Evolutionary conservation across 53 echinoderm and acorn worm genomes (phyloP).

Genomic region (Holothuria scabra): DNA sequence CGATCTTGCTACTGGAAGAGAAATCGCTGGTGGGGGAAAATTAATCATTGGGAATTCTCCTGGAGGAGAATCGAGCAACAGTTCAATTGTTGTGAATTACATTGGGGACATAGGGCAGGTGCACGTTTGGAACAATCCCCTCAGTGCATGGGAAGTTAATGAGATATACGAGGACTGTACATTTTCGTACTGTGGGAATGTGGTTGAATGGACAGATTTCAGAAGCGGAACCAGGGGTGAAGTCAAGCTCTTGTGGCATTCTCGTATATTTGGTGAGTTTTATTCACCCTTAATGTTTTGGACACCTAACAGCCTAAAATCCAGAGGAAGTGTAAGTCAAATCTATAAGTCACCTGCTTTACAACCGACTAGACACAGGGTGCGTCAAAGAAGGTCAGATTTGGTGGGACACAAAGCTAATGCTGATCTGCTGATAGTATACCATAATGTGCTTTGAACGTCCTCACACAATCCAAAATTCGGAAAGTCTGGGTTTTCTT

Average conservation of each 20-base stretch:
- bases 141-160: slow-evolving; percentile 57
- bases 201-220: slow-evolving; percentile 94
- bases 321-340: no score
- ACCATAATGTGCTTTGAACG: no score
- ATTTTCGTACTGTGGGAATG: slow-evolving; percentile 89
- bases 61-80: background rate
- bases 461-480: no score
- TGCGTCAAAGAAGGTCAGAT: no score
- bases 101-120: slow-evolving; percentile 81
- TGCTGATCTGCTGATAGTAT: no score
- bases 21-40: slow-evolving; percentile 55
- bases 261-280: slow-evolving; percentile 75
- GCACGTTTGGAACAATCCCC: slow-evolving; percentile 74
- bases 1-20: slow-evolving; percentile 20
- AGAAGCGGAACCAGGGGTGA: slow-evolving; percentile 87
- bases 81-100: slow-evolving; percentile 34
- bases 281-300: no score
- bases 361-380: no score
- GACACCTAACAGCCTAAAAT: no score
- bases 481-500: no score
- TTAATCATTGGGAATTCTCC: slow-evolving; percentile 54
- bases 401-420: no score
- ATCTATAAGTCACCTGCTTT: no score
- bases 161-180: slow-evolving; percentile 76
- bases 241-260: slow-evolving; percentile 93